Percentiles rank a stretch among this genome's conserved stretches.
Conservation (phyloP, 2,797 vertebrate species). For the Danio kyathit region DNA sequence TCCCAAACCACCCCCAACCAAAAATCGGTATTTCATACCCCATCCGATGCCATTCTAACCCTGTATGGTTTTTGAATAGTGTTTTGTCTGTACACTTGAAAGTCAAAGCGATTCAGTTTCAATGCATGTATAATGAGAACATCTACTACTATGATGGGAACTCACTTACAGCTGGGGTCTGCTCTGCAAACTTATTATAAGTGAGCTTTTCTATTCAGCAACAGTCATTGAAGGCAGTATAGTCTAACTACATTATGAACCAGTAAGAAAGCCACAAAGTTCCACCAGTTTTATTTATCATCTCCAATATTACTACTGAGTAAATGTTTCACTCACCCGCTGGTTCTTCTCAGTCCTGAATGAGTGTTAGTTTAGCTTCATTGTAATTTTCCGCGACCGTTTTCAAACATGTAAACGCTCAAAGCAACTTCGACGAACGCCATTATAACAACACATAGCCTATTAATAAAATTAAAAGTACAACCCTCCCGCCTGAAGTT, state of each 20-base stretch:
- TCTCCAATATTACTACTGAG: background rate
- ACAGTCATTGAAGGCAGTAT: background rate
- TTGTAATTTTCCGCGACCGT: background rate
- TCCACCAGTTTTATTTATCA: background rate
- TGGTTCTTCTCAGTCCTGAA: background rate
- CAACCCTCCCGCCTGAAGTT: background rate
- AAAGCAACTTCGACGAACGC: background rate
- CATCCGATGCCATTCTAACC: background rate
- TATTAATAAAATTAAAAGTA: background rate
- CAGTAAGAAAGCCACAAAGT: too few relatives aligned
- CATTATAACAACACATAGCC: background rate
- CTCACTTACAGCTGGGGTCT: background rate
- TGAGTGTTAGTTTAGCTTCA: constrained; percentile 16
- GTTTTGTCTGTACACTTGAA: background rate
- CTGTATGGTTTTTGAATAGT: background rate
- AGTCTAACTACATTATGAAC: background rate
- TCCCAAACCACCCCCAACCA: background rate
- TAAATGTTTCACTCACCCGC: constrained; percentile 40
- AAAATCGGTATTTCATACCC: background rate
- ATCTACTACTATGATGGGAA: background rate
- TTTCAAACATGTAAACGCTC: background rate
- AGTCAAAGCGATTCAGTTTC: too few relatives aligned
- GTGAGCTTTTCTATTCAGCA: background rate
- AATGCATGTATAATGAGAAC: background rate
- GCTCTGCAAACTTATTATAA: background rate